phyloP scores from a whole-genome alignment of 2,113 vertebrate genomes.

The Tachysurus fulvidraco region DNA sequence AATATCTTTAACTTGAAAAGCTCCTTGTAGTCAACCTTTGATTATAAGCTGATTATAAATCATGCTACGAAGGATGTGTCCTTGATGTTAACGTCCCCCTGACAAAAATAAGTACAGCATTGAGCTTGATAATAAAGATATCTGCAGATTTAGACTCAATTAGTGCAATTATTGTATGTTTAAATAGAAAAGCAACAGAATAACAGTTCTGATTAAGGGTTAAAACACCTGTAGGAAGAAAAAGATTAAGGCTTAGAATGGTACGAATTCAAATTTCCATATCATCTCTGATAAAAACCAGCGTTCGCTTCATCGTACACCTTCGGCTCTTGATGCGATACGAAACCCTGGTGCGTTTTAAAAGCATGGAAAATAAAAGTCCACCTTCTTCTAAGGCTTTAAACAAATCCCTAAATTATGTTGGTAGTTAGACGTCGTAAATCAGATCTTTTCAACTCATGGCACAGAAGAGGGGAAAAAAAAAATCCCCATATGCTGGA shows the following conservation, averaged over 20 bases:
- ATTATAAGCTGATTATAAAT: no score
- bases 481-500: constrained; percentile 39
- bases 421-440: constrained; percentile 13
- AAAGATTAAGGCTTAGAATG: not conserved
- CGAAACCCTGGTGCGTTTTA: not conserved
- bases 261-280: not conserved
- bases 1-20: no score
- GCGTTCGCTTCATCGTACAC: no score
- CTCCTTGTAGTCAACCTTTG: not conserved
- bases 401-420: constrained; percentile 26
- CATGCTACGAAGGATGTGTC: not conserved
- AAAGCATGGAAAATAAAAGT: constrained; percentile 11
- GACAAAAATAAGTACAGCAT: not conserved
- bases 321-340: not conserved
- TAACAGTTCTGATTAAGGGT: not conserved
- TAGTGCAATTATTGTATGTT: not conserved
- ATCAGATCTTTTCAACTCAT: constrained; percentile 59
- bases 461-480: not conserved
- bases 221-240: not conserved
- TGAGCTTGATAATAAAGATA: not conserved
- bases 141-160: not conserved
- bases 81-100: not conserved
- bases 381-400: constrained; percentile 2
- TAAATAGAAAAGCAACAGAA: not conserved
- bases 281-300: not conserved